Base-by-base conservation (phyloP, 2,113 vertebrate species). In the Willisornis vidua region DNA sequence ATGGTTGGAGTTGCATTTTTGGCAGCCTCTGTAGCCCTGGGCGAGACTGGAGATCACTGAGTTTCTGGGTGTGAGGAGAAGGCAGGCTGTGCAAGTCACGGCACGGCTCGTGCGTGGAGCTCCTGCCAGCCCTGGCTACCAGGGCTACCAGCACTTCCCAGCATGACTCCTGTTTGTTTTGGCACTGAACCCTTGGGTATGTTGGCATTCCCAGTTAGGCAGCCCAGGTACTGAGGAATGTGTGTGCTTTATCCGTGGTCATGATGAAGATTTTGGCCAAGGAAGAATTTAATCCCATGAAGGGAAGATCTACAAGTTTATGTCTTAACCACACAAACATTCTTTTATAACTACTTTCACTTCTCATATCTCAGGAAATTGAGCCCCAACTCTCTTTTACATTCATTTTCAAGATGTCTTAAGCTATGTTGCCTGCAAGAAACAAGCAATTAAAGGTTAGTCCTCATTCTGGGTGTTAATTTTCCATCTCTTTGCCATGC, bases 21-120 rank as follows among this genome's bases (percentile, higher is more conserved):
- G 79, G 83, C 92, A 96, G 59, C 31, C 4, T 84, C 12, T 59
- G 31, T 46, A 5, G 83, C 72, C 65, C 41, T 2, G 1, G 79
- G 90, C 0, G 0, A 94, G 71, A 41, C 28, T 29, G 68, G n/a
- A 37, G 79, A 29, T 67, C 19, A 9, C 5, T 39, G 67, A 74
- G 75, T 92, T 95, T 80, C 52, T 59, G 90, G 68, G 52, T 77
- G 55, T 87, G 85, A 95, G 85, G 88, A 57, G 23, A 19, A 91
- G 83, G 63, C 67, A 67, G 43, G 26, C 1, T 39, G 19, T 84
- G 79, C 39, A 1, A 94, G 87, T 80, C 20, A 1, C 0, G 0
- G 65, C 89, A 77, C 0, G 0, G 82, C 78, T 84, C 1, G 0
- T 14, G 49, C 0, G 0, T 19, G 66, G 46, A 79, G 52, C 55